Percentiles rank a stretch among this genome's conserved stretches.
phyloP scores from a whole-genome alignment of 2,113 vertebrate genomes.

The Bostrychus sinensis region DNA sequence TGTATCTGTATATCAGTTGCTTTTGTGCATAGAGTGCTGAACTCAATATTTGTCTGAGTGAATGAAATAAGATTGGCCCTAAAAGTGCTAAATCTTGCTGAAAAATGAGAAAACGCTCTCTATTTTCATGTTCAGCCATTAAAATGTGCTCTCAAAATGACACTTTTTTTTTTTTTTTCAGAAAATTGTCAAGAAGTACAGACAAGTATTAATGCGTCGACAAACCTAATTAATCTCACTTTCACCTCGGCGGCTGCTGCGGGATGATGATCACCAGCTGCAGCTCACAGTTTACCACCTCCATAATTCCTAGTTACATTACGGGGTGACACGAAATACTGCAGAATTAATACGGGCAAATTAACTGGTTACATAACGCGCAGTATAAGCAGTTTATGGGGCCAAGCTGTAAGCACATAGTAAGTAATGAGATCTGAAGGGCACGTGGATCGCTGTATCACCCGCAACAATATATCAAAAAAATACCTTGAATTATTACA shows the following conservation, averaged over 20 bases:
- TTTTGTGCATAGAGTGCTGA: too few species aligned
- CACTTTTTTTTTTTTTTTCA: background rate
- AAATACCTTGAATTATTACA: conserved; percentile 54
- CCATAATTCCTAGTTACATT: conserved; percentile 28
- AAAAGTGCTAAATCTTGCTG: background rate
- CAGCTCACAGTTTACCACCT: conserved; percentile 17
- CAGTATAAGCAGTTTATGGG: conserved; percentile 55
- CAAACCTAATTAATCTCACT: conserved; percentile 22
- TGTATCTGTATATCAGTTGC: too few species aligned
- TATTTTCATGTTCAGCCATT: background rate
- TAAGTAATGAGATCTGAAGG: conserved; percentile 56
- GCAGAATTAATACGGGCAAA: conserved; percentile 42
- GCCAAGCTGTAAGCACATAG: conserved; percentile 29
- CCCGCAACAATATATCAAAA: conserved; percentile 50
- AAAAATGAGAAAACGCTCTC: background rate
- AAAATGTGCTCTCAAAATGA: background rate
- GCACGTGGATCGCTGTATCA: conserved; percentile 33
- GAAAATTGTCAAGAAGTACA: background rate
- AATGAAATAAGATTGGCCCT: background rate
- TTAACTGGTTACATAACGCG: conserved; percentile 54
- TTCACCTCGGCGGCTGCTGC: conserved; percentile 11
- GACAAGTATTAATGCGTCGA: background rate
- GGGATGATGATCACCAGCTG: conserved; percentile 22
- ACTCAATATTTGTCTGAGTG: background rate
- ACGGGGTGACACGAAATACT: conserved; percentile 39